Conservation (phyloP, 2,888 invertebrate genomes). For the Eupeodes luniger region DNA sequence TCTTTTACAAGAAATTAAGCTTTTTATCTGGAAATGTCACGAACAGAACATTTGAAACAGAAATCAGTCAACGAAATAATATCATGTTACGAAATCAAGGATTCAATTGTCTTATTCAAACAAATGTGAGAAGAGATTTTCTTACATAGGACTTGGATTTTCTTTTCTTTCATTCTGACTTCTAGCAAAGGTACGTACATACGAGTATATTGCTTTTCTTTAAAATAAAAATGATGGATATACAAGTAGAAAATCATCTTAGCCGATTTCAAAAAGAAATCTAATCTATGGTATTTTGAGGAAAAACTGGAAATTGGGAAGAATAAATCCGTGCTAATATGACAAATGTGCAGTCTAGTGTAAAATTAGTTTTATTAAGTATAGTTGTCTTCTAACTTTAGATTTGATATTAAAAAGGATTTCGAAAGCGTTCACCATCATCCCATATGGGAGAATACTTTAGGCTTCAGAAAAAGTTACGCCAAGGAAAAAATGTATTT, state of each 20-base stretch:
- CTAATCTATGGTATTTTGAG: neutral
- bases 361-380: neutral
- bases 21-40: conserved; percentile 64
- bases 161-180: neutral
- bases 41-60: conserved; percentile 47
- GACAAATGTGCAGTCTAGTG: neutral
- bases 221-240: neutral
- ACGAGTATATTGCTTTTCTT: neutral
- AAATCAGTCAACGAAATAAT: conserved; percentile 58
- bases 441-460: too few species aligned
- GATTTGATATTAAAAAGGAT: too few species aligned
- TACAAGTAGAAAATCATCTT: neutral
- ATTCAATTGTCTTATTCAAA: conserved; percentile 47
- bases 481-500: too few species aligned
- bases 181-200: neutral
- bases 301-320: neutral
- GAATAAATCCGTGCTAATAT: neutral
- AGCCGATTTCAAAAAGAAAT: neutral
- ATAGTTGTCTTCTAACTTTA: neutral
- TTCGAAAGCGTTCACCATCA: too few species aligned
- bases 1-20: conserved; percentile 40
- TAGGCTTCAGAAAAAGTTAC: too few species aligned
- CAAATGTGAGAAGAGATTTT: conserved; percentile 1
- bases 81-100: conserved; percentile 68
- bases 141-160: neutral